Conservation (phyloP, 2,888 invertebrate genomes). For the Heliconius charithonia region DNA sequence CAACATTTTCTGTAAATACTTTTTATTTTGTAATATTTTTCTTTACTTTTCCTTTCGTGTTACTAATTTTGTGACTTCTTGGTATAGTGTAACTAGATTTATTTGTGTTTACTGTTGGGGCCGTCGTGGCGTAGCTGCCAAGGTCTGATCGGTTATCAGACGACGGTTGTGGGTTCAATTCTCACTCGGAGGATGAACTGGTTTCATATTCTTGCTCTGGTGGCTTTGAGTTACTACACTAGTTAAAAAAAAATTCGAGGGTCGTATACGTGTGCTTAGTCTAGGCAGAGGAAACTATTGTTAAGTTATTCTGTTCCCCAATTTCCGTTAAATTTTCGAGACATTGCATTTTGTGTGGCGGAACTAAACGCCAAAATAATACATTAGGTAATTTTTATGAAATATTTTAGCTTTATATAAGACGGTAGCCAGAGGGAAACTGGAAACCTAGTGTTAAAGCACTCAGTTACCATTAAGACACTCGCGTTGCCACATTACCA, state of each 20-base stretch:
- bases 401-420: too few relatives aligned
- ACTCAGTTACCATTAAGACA: too few relatives aligned
- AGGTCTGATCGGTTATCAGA: too few relatives aligned
- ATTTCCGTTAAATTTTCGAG: neutral
- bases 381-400: too few relatives aligned
- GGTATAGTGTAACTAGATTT: neutral
- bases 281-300: too few relatives aligned
- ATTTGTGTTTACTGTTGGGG: neutral
- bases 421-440: too few relatives aligned
- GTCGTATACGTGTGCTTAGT: too few relatives aligned
- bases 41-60: neutral
- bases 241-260: neutral
- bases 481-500: too few relatives aligned
- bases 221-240: neutral
- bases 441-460: too few relatives aligned
- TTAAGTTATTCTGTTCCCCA: too few relatives aligned
- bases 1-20: neutral
- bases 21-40: neutral
- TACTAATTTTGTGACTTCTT: neutral
- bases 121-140: neutral
- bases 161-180: neutral
- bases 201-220: too few relatives aligned
- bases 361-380: neutral
- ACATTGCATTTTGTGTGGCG: neutral
- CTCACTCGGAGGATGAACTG: too few relatives aligned